phyloP scores from a whole-genome alignment of 2,113 vertebrate genomes.

The Columba livia region DNA sequence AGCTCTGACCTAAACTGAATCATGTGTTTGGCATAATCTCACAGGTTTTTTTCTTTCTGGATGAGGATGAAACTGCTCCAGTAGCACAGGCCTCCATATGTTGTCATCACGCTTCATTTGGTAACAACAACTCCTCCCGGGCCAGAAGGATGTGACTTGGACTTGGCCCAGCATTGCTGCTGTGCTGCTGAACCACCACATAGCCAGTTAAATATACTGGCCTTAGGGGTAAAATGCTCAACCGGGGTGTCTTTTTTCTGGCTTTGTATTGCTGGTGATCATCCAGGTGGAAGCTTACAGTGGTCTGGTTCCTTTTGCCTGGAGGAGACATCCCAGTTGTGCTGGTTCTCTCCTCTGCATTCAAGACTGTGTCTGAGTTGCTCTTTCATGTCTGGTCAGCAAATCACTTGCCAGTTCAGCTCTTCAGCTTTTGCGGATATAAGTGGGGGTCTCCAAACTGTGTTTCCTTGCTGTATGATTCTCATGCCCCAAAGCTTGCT shows the following conservation, averaged over 20 bases:
- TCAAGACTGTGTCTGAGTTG: background rate
- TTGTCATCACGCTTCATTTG: slow-evolving; percentile 43
- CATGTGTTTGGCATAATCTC: slow-evolving; percentile 30
- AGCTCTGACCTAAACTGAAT: slow-evolving; percentile 22
- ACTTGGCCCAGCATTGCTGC: slow-evolving; percentile 12
- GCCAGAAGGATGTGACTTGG: slow-evolving; percentile 23
- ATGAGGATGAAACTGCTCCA: slow-evolving; percentile 22
- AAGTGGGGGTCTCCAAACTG: background rate
- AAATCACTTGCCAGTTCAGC: background rate
- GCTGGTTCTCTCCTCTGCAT: background rate
- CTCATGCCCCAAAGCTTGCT: background rate
- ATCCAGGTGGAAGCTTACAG: background rate
- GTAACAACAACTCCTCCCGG: slow-evolving; percentile 32
- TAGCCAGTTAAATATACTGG: background rate
- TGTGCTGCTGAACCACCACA: background rate
- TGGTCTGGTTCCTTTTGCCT: background rate
- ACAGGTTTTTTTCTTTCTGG: background rate
- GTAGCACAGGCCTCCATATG: slow-evolving; percentile 46
- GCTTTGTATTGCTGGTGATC: background rate
- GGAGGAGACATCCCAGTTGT: background rate
- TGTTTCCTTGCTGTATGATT: background rate
- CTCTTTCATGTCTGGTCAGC: background rate
- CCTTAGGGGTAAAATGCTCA: background rate
- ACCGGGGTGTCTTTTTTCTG: background rate
- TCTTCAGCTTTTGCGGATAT: background rate